phyloP scores from a whole-genome alignment of 2,113 vertebrate genomes.

The Myiozetetes cayanensis region DNA sequence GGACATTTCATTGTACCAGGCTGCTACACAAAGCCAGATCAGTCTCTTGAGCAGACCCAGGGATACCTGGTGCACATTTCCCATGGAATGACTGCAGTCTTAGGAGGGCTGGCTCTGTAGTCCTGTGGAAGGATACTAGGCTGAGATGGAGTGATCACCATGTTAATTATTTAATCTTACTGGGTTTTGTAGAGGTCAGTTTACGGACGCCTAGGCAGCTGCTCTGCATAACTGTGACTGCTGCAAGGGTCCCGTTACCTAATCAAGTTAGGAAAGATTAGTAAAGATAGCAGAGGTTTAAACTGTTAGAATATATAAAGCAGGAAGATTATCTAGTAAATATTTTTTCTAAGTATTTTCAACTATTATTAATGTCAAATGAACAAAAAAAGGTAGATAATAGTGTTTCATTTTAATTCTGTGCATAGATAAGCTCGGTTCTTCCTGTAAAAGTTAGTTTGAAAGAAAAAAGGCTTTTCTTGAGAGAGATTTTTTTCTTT shows the following conservation, averaged over 20 bases:
- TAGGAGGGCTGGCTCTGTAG: background rate
- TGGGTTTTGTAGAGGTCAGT: background rate
- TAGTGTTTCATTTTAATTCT: background rate
- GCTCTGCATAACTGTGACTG: background rate
- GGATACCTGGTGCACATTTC: accelerated
- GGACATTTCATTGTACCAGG: background rate
- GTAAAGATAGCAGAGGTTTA: background rate
- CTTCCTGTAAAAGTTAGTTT: background rate
- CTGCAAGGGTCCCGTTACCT: accelerated
- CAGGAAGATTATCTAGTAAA: background rate
- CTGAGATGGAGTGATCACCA: background rate
- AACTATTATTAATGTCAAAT: background rate
- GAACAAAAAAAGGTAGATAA: background rate
- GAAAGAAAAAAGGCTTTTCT: background rate
- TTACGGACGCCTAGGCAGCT: slow-evolving; percentile 18
- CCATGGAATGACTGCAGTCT: accelerated
- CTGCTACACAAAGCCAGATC: background rate
- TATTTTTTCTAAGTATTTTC: background rate
- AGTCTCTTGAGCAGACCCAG: background rate
- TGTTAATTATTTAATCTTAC: background rate
- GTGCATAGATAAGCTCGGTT: background rate
- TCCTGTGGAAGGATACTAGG: background rate
- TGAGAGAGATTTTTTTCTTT: background rate
- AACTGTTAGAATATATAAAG: background rate
- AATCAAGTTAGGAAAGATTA: slow-evolving; percentile 27